Percentiles rank a stretch among this genome's conserved stretches.
phyloP scores from a whole-genome alignment of 2,888 invertebrate species.

The Ennomos erosarius region DNA sequence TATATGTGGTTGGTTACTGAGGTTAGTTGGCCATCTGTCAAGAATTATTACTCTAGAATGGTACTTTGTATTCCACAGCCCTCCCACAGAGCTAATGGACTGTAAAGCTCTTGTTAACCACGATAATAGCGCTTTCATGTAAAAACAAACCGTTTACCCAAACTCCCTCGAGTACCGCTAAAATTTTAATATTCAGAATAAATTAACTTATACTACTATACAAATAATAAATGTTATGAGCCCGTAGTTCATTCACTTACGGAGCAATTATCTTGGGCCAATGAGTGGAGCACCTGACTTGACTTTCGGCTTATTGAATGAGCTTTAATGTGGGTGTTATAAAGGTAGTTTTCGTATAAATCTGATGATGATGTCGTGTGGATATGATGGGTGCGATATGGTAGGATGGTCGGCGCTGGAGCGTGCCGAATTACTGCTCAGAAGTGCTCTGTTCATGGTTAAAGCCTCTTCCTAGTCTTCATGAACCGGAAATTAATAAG shows the following conservation, averaged over 20 bases:
- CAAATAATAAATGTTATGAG: constrained; percentile 60
- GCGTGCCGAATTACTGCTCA: constrained; percentile 68
- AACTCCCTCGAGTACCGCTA: constrained; percentile 39
- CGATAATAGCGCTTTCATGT: constrained; percentile 36
- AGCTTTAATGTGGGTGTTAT: constrained; percentile 40
- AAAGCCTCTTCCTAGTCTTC: constrained; percentile 67
- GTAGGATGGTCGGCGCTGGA: constrained; percentile 71
- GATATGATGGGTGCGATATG: constrained; percentile 75
- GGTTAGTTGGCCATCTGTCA: constrained; percentile 3
- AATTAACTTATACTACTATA: constrained; percentile 53
- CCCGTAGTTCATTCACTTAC: constrained; percentile 76
- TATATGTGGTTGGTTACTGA: neutral
- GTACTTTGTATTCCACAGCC: constrained; percentile 11
- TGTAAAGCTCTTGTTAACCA: constrained; percentile 29
- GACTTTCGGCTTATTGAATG: constrained; percentile 34
- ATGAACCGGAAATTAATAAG: constrained; percentile 58
- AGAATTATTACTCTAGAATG: neutral
- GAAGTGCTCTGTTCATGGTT: constrained; percentile 48
- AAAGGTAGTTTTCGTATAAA: constrained; percentile 44
- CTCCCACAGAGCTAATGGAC: constrained; percentile 35
- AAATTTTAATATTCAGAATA: constrained; percentile 49
- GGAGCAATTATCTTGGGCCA: constrained; percentile 63
- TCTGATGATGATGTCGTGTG: constrained; percentile 47
- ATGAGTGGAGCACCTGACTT: constrained; percentile 39
- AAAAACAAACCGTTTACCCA: constrained; percentile 34